Percentiles rank a stretch among this genome's conserved stretches.
Evolutionary conservation across 2,797 vertebrate species (phyloP).

Genomic region (Gadopsis bispinosus): DNA sequence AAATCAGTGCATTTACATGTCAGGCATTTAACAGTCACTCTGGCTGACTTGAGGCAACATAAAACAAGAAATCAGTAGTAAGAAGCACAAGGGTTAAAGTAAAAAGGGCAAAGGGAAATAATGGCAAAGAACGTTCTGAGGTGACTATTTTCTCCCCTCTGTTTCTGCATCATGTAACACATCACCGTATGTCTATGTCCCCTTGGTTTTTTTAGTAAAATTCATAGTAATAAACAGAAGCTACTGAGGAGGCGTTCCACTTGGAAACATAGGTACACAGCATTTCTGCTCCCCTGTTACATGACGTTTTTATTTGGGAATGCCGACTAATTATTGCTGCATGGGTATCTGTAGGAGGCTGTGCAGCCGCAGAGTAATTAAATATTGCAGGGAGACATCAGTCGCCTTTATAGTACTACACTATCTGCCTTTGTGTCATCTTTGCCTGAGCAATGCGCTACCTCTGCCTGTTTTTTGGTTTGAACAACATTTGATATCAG

Average conservation of each 20-base stretch:
- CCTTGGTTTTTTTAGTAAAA: constrained; percentile 92
- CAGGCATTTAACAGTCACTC: not conserved
- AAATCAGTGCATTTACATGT: constrained; percentile 22
- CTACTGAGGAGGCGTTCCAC: constrained; percentile 95
- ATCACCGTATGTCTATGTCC: constrained; percentile 89
- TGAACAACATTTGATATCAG: constrained; percentile 37
- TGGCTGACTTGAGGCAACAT: not conserved
- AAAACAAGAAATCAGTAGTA: not conserved
- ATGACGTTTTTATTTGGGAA: constrained; percentile 89
- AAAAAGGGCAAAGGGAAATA: not conserved
- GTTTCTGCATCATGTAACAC: constrained; percentile 78
- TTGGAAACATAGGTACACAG: constrained; percentile 96
- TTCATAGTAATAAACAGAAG: constrained; percentile 97
- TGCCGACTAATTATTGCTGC: constrained; percentile 94
- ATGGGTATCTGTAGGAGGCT: constrained; percentile 84
- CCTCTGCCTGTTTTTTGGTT: constrained; percentile 85
- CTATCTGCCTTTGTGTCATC: constrained; percentile 67
- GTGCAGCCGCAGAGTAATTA: constrained; percentile 68
- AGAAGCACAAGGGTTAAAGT: not conserved
- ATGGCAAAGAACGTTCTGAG: not conserved
- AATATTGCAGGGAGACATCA: constrained; percentile 52
- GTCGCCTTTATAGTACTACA: constrained; percentile 65
- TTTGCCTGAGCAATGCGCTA: constrained; percentile 82
- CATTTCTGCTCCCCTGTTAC: constrained; percentile 87
- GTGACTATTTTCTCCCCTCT: constrained; percentile 60